Conservation (phyloP, 2,888 invertebrate species). For the Lycaena phlaeas region DNA sequence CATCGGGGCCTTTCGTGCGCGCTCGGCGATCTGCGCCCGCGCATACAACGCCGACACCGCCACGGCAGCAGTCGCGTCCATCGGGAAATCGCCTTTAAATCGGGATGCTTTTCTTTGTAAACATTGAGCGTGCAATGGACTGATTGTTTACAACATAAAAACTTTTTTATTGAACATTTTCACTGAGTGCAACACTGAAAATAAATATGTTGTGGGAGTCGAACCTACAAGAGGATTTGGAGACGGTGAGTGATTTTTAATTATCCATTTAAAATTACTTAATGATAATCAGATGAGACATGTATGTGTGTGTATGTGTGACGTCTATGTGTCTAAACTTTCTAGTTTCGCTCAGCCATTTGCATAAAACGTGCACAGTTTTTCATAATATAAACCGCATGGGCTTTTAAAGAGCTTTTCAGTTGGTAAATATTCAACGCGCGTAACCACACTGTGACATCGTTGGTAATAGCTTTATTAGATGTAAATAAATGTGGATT, state of each 20-base stretch:
- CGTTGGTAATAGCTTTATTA: constrained; percentile 53
- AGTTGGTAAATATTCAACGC: constrained; percentile 56
- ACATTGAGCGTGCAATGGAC: constrained; percentile 38
- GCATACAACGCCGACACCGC: constrained; percentile 53
- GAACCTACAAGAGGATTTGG: constrained; percentile 56
- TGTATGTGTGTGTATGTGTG: constrained; percentile 25
- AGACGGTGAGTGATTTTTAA: constrained; percentile 50
- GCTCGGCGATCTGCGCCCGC: constrained; percentile 35
- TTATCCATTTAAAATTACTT: constrained; percentile 19
- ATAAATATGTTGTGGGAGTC: constrained; percentile 64
- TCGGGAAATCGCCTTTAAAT: constrained; percentile 29
- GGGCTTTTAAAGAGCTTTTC: constrained; percentile 50
- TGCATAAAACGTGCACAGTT: constrained; percentile 71
- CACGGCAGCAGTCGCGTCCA: constrained; percentile 46
- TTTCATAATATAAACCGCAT: constrained; percentile 67
- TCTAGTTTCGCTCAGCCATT: constrained; percentile 71
- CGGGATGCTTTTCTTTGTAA: constrained; percentile 39
- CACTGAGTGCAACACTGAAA: constrained; percentile 38
- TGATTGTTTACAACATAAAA: constrained; percentile 29
- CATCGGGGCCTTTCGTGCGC: constrained; percentile 42
- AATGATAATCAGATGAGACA: constrained; percentile 15
- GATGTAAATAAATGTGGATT: constrained; percentile 43
- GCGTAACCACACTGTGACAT: constrained; percentile 39
- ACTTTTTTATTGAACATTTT: constrained; percentile 18
- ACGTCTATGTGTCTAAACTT: constrained; percentile 56